phyloP scores from a whole-genome alignment of 2,797 vertebrate species.

The Parauchenoglanis punctatus region DNA sequence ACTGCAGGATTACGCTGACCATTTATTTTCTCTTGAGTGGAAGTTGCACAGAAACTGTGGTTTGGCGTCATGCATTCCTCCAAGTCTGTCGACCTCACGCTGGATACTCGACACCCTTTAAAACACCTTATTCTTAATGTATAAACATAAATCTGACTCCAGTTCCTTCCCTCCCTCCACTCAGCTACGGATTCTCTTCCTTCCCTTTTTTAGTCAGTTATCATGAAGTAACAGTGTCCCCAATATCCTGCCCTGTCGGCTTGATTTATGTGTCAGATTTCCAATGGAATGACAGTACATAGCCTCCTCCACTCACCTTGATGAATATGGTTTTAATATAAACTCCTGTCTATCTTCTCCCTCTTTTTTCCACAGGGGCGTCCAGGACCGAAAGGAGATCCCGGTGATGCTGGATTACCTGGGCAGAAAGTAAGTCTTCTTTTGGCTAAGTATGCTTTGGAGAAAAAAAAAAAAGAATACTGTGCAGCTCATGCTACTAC shows the following conservation, averaged over 20 bases:
- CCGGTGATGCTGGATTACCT: conserved; percentile 88
- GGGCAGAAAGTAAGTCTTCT: conserved; percentile 84
- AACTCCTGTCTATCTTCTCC: background rate
- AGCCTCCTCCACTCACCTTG: conserved; percentile 5
- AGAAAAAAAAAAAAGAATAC: conserved; percentile 36
- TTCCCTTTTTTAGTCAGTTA: conserved; percentile 29
- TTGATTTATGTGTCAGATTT: conserved; percentile 28
- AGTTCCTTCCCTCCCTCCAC: conserved; percentile 38
- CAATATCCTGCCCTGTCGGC: background rate
- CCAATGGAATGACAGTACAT: conserved; percentile 22
- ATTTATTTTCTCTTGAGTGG: conserved; percentile 59
- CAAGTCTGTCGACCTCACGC: conserved; percentile 57
- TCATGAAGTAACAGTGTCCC: background rate
- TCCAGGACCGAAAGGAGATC: conserved; percentile 90
- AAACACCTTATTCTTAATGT: conserved; percentile 46
- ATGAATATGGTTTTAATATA: conserved; percentile 17
- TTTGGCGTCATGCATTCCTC: conserved; percentile 59
- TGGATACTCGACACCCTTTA: conserved; percentile 50
- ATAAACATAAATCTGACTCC: conserved; percentile 58
- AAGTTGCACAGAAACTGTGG: conserved; percentile 55
- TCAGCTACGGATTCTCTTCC: conserved; percentile 2
- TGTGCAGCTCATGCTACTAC: conserved; percentile 53
- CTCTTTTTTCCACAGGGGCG: conserved; percentile 80
- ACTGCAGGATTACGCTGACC: conserved; percentile 49
- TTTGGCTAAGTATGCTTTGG: conserved; percentile 16